Base-by-base conservation (phyloP, 1,140 invertebrate genomes). In the Drosophila baimaii region DNA sequence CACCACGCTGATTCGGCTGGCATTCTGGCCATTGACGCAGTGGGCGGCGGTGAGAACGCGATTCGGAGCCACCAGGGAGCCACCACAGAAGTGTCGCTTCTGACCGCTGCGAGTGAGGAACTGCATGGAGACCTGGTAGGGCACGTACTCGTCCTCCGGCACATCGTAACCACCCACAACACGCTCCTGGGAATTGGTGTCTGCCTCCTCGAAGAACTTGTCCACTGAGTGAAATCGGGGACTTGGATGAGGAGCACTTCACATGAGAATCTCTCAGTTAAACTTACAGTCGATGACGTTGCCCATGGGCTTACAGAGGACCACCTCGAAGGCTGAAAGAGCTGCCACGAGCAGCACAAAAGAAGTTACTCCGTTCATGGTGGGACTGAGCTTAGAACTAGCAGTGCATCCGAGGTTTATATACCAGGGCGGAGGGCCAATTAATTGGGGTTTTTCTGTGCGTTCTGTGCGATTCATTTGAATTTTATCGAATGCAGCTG, bases 41-140 rank as follows among this genome's bases (percentile, higher is more conserved):
- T 93, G 93, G 3, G 93, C 93, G 15, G 93, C 93, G 0, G 93
- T 93, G 0, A 93, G 68, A 6, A 93, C 92, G 44, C 92, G 92
- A 70, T 92, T 90, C 2, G 90, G 72, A 5, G 93, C 89, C 12
- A 93, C 92, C 3, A 93, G 77, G 5, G 93, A 93, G 13, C 93
- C 93, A 7, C 93, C 93, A 62, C 93, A 93, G 17, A 92, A 91
- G 27, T 91, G 90, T 2, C 84, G 64, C 35, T 86, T 66, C 25
- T 85, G 68, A 29, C 90, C 88, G 31, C 35, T 75, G n/a, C 77
- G 74, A 0, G 83, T 85, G 0, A 79, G 61, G 54, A 78, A 91
- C 66, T 92, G 91, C 79, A 92, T 85, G 7, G 91, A 92, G 0
- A 92, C 46, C 63, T 92, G 91, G 57, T 91, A 91, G 41, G 90